Evolutionary conservation across 1,140 invertebrate species (phyloP).

Genomic region (Armadillidium nasatum): DNA sequence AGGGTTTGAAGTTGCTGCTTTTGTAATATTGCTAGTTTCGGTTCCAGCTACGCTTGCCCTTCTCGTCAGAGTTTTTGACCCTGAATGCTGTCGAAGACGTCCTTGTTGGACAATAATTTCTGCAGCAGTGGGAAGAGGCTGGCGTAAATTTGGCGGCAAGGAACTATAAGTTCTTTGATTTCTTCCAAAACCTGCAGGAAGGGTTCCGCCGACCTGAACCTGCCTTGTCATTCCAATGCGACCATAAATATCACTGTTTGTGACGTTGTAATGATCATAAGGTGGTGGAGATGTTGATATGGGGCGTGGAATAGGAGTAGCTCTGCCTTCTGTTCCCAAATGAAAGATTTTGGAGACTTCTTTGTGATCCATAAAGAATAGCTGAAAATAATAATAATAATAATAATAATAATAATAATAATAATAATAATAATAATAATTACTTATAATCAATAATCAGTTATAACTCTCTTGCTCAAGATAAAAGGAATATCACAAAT

Average conservation of each 20-base stretch:
- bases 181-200: conserved; percentile 42
- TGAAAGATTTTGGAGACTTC: conserved; percentile 41
- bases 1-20: conserved; percentile 35
- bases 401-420: neutral
- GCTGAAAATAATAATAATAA: conserved; percentile 24
- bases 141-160: conserved; percentile 35
- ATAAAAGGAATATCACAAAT: no score
- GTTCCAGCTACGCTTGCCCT: conserved; percentile 30
- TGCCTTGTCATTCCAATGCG: conserved; percentile 44
- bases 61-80: conserved; percentile 33
- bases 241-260: conserved; percentile 43
- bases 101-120: conserved; percentile 21
- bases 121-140: conserved; percentile 25
- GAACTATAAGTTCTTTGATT: conserved; percentile 39
- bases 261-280: conserved; percentile 32
- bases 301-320: conserved; percentile 26
- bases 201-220: conserved; percentile 38
- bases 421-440: no score
- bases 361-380: conserved; percentile 42
- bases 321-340: conserved; percentile 31
- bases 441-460: no score
- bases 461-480: no score
- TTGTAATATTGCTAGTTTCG: conserved; percentile 23
- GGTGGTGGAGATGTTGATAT: conserved; percentile 41
- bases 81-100: conserved; percentile 24